Evolutionary conservation across 2,888 invertebrate species (phyloP).

Genomic region (Morpho helenor): DNA sequence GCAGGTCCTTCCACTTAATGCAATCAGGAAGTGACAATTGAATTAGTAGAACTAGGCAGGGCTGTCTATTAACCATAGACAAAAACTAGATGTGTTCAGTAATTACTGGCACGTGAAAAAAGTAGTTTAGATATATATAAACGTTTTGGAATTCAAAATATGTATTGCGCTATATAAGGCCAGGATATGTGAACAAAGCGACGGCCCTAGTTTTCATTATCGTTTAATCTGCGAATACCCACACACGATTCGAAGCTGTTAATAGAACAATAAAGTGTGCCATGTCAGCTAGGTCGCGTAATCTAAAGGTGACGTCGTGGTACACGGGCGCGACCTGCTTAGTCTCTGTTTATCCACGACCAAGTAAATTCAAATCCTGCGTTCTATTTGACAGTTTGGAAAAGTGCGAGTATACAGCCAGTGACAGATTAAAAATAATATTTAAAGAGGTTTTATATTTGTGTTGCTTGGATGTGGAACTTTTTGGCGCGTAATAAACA

Average conservation of each 20-base stretch:
- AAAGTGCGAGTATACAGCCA: background rate
- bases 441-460: background rate
- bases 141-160: no score
- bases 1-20: slow-evolving; percentile 34
- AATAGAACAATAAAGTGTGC: slow-evolving; percentile 67
- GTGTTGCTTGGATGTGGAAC: slow-evolving; percentile 58
- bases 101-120: no score
- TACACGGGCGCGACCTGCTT: slow-evolving; percentile 38
- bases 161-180: background rate
- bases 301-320: slow-evolving; percentile 47
- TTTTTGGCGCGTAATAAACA: slow-evolving; percentile 67
- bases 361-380: slow-evolving; percentile 4
- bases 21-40: slow-evolving; percentile 72
- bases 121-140: no score
- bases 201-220: slow-evolving; percentile 58
- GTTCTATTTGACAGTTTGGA: slow-evolving; percentile 4
- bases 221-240: slow-evolving; percentile 14
- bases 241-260: slow-evolving; percentile 35
- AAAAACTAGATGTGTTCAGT: background rate
- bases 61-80: slow-evolving; percentile 23
- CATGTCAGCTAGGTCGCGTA: slow-evolving; percentile 58
- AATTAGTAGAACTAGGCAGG: slow-evolving; percentile 51
- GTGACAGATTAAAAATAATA: slow-evolving; percentile 3
- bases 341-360: background rate
- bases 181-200: slow-evolving; percentile 40